A percentile compares a stretch with the other conserved stretches of the same genome.
phyloP scores from a whole-genome alignment of 2,888 invertebrate genomes.

The Arge pagana region DNA sequence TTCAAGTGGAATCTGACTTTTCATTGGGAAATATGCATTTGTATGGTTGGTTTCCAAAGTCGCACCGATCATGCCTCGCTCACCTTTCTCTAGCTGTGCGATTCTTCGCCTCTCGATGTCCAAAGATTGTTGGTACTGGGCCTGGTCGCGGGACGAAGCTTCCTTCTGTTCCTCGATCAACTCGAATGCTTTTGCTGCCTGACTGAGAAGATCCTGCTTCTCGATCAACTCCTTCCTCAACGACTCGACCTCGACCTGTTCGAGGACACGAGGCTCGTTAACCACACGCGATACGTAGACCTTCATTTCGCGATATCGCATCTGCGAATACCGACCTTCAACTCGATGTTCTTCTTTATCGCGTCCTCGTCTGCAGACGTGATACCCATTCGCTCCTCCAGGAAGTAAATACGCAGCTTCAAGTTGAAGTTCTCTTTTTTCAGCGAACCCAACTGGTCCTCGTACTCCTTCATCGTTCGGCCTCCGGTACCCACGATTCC shows the following conservation, averaged over 20 bases:
- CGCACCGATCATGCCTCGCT: background rate
- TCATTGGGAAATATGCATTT: too few species aligned
- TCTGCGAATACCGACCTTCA: slow-evolving; percentile 69
- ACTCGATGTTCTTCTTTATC: slow-evolving; percentile 70
- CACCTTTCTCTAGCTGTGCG: slow-evolving; percentile 47
- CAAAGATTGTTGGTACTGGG: slow-evolving; percentile 47
- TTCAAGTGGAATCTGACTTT: too few species aligned
- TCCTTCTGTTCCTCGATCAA: slow-evolving; percentile 71
- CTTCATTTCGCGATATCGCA: too few species aligned
- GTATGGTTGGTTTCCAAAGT: too few species aligned
- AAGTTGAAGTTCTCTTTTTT: slow-evolving; percentile 92
- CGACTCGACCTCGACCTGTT: slow-evolving; percentile 79
- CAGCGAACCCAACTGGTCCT: slow-evolving; percentile 80
- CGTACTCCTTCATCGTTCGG: slow-evolving; percentile 86
- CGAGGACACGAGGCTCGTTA: too few species aligned
- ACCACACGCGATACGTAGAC: too few species aligned
- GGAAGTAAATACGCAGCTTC: slow-evolving; percentile 86
- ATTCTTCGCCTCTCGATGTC: slow-evolving; percentile 46
- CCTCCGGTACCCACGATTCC: slow-evolving; percentile 56
- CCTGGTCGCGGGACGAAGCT: slow-evolving; percentile 51
- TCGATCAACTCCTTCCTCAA: slow-evolving; percentile 76
- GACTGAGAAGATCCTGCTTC: slow-evolving; percentile 82
- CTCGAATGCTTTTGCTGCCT: slow-evolving; percentile 83
- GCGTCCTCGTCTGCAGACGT: slow-evolving; percentile 72
- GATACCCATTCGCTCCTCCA: slow-evolving; percentile 80